A percentile compares a stretch with the other conserved stretches of the same genome.
phyloP scores from a whole-genome alignment of 1,140 invertebrate genomes.

The Drosophila ambigua region DNA sequence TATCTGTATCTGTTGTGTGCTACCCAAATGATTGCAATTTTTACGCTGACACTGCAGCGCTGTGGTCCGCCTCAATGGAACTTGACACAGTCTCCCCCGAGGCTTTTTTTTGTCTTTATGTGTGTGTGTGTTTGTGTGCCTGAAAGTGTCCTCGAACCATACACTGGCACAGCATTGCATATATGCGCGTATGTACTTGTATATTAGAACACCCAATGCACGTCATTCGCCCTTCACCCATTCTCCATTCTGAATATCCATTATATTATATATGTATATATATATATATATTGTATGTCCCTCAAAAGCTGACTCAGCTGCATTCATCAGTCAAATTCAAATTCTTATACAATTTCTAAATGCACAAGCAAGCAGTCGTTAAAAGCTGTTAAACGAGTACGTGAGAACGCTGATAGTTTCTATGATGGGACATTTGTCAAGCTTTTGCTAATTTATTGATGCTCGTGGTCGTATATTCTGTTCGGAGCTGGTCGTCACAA shows the following conservation, averaged over 20 bases:
- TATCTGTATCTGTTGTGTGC: conserved; percentile 53
- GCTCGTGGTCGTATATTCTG: too few species aligned
- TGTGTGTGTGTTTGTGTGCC: conserved; percentile 23
- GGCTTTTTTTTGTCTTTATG: neutral
- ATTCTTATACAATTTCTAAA: conserved; percentile 16
- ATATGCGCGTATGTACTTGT: neutral
- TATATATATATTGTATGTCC: conserved; percentile 7
- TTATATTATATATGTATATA: conserved; percentile 4
- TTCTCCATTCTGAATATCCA: conserved; percentile 3
- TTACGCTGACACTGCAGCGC: conserved; percentile 70
- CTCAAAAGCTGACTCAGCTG: conserved; percentile 5
- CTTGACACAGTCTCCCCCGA: conserved; percentile 36
- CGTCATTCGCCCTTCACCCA: conserved; percentile 19
- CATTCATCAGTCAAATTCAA: conserved; percentile 29
- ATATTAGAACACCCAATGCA: conserved; percentile 14
- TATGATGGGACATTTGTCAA: too few species aligned
- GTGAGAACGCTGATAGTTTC: conserved; percentile 1
- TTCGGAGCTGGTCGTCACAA: too few species aligned
- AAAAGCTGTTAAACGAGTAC: neutral
- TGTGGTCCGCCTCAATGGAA: conserved; percentile 62
- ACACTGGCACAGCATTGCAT: conserved; percentile 13
- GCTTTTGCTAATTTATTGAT: too few species aligned
- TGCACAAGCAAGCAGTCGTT: conserved; percentile 10
- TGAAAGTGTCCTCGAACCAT: conserved; percentile 61
- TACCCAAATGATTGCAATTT: conserved; percentile 59